phyloP scores from a whole-genome alignment of 1,140 invertebrate genomes.

The Diorhabda sublineata region DNA sequence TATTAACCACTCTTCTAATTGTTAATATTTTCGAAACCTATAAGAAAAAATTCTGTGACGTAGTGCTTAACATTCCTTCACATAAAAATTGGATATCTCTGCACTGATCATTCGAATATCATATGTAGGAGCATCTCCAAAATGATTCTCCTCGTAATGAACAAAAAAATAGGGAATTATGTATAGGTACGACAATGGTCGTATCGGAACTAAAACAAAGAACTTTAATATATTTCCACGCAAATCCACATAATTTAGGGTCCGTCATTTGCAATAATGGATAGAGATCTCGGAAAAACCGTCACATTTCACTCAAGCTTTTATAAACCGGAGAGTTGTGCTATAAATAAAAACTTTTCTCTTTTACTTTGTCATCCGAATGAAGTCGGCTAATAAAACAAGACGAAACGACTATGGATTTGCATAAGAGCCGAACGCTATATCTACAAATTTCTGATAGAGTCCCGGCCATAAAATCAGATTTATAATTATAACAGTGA shows the following conservation, averaged over 20 bases:
- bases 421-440: conserved; percentile 30
- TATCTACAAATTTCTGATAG: conserved; percentile 39
- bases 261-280: neutral
- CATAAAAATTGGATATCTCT: too few species aligned
- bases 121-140: too few species aligned
- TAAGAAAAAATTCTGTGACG: too few species aligned
- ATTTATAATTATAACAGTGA: conserved; percentile 40
- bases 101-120: too few species aligned
- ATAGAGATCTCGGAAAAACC: neutral
- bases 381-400: conserved; percentile 28
- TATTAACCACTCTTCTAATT: too few species aligned
- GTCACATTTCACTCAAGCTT: neutral
- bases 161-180: too few species aligned
- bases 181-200: too few species aligned
- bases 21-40: too few species aligned
- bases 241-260: neutral
- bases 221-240: too few species aligned
- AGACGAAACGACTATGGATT: conserved; percentile 29
- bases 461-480: conserved; percentile 36
- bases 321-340: neutral
- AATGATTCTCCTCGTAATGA: too few species aligned
- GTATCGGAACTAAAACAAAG: too few species aligned
- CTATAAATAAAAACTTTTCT: conserved; percentile 19
- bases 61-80: too few species aligned
- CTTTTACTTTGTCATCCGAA: conserved; percentile 26